A percentile compares a stretch with the other conserved stretches of the same genome.
Conservation (phyloP, 30 jellyfish, hydroid and myxozoan genomes). For the Morbakka virulenta region DNA sequence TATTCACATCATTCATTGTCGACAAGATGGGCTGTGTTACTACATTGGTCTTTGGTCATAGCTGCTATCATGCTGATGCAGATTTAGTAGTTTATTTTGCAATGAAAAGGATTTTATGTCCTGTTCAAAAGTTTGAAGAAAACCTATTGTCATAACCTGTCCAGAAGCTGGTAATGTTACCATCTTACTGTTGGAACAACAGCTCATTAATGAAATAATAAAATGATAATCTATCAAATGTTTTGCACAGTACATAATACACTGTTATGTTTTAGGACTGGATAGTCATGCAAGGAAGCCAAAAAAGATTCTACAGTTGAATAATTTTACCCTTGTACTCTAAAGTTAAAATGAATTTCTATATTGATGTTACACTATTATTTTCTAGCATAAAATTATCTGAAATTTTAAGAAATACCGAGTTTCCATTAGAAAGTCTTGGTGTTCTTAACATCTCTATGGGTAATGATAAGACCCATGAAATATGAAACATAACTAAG, state of each 20-base stretch:
- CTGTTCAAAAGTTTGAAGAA: too few species aligned
- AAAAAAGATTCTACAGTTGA: too few species aligned
- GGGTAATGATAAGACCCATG: constrained; percentile 49
- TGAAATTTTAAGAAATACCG: too few species aligned
- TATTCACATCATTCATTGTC: constrained; percentile 5
- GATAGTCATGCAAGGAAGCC: too few species aligned
- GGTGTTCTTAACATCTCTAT: too few species aligned
- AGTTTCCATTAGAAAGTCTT: too few species aligned
- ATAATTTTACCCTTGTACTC: constrained; percentile 2
- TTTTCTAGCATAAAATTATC: too few species aligned
- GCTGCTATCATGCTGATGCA: constrained; percentile 53
- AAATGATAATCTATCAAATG: not conserved
- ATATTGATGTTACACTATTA: constrained; percentile 48
- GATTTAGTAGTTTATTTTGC: constrained; percentile 54
- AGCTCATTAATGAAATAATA: constrained; percentile 4
- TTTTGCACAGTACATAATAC: constrained; percentile 28
- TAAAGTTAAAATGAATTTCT: constrained; percentile 36
- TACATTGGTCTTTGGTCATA: too few species aligned
- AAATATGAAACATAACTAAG: constrained; percentile 19
- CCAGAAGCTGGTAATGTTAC: too few species aligned
- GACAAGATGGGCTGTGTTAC: constrained; percentile 14
- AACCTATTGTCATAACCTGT: too few species aligned
- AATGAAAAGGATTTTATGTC: not conserved
- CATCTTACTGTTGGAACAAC: constrained; percentile 40
- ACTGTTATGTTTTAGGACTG: constrained; percentile 7